phyloP scores from a whole-genome alignment of 1,140 invertebrate species.

The Dinothrombium tinctorium region DNA sequence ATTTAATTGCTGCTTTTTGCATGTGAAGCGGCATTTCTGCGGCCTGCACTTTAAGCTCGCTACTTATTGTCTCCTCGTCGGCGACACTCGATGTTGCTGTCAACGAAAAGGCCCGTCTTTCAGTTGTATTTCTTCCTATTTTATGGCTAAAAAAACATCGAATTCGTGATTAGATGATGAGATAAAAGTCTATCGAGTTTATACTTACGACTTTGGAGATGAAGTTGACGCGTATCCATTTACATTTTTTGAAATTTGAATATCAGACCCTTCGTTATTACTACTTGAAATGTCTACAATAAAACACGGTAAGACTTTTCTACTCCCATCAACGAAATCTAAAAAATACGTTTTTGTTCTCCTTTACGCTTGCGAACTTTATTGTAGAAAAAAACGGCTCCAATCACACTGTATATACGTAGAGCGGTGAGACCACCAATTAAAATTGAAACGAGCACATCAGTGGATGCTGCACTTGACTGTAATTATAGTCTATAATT shows the following conservation, averaged over 20 bases:
- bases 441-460: slow-evolving; percentile 17
- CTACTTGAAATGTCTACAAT: neutral
- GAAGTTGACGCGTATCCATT: neutral
- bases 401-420: slow-evolving; percentile 16
- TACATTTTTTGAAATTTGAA: neutral
- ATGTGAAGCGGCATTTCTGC: slow-evolving; percentile 17
- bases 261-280: neutral
- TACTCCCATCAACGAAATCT: neutral
- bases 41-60: slow-evolving; percentile 16
- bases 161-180: neutral
- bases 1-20: slow-evolving; percentile 15
- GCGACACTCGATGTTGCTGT: neutral
- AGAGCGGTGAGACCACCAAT: slow-evolving; percentile 16
- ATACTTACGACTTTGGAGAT: neutral
- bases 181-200: neutral
- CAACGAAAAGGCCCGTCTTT: neutral
- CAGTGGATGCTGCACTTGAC: slow-evolving; percentile 17
- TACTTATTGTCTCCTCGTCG: neutral
- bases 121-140: neutral
- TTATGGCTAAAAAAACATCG: neutral
- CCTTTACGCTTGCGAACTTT: slow-evolving; percentile 12
- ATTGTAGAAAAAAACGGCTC: slow-evolving; percentile 16
- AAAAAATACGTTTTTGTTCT: neutral
- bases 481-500: too few species aligned
- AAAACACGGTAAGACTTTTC: neutral